Conservation (phyloP, 2,797 vertebrate genomes). For the Tenualosa ilisha region DNA sequence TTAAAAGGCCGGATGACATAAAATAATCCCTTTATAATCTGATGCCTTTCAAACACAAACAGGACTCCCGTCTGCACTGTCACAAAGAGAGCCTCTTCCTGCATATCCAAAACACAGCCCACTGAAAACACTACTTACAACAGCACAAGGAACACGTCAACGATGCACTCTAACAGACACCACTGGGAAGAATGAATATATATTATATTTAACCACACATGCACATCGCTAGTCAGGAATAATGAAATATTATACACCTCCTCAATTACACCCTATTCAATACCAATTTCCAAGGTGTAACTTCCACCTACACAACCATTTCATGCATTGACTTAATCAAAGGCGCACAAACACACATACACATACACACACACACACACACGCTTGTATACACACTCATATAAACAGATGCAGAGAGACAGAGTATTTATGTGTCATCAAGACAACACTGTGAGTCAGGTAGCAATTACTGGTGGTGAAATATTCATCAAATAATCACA, state of each 20-base stretch:
- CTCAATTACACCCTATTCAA: background rate
- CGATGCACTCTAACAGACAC: background rate
- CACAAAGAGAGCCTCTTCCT: conserved; percentile 11
- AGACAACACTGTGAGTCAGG: background rate
- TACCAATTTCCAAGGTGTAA: background rate
- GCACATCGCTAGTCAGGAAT: background rate
- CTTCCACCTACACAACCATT: background rate
- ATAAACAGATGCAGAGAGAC: background rate
- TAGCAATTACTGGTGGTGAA: background rate
- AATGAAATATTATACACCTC: background rate
- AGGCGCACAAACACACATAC: background rate
- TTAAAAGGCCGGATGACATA: conserved; percentile 21
- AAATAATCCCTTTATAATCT: conserved; percentile 24
- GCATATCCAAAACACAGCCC: conserved; percentile 2
- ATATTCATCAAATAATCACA: background rate
- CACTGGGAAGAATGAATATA: no score
- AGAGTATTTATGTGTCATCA: background rate
- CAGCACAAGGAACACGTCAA: background rate
- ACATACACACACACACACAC: background rate
- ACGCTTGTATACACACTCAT: background rate
- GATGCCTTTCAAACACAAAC: conserved; percentile 13
- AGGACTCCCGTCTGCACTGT: background rate
- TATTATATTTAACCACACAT: background rate
- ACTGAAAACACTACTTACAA: background rate
- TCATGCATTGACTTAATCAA: background rate